Evolutionary conservation across 2,113 vertebrate species (phyloP).

Genomic region (Sceloporus tristichus): DNA sequence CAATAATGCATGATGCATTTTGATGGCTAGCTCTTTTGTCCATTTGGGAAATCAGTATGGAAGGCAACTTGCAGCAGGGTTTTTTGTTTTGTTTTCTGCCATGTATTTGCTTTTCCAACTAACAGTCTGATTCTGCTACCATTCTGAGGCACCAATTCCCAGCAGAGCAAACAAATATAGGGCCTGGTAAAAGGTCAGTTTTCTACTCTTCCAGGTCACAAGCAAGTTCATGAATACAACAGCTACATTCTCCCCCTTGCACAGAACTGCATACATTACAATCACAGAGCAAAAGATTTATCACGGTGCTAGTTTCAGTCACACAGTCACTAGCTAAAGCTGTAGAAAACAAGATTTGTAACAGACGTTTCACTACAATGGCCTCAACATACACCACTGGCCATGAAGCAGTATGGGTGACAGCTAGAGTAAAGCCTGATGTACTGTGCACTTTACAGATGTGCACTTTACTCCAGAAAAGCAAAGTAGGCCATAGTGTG

Average conservation of each 20-base stretch:
- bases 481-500: too few relatives aligned
- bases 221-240: constrained; percentile 19
- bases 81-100: neutral
- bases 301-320: neutral
- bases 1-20: constrained; percentile 32
- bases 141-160: neutral
- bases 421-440: neutral
- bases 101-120: constrained; percentile 12
- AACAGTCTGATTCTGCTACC: constrained; percentile 1
- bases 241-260: neutral
- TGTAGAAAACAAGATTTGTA: neutral
- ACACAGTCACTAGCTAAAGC: neutral
- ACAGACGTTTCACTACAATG: neutral
- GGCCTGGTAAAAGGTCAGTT: constrained; percentile 3
- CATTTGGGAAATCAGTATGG: constrained; percentile 29
- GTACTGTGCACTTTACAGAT: neutral
- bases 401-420: neutral
- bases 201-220: neutral
- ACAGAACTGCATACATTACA: neutral
- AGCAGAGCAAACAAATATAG: constrained; percentile 4
- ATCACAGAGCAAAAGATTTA: neutral
- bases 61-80: neutral
- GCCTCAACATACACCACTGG: too few relatives aligned
- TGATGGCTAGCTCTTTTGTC: constrained; percentile 10
- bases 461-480: neutral